phyloP scores from a whole-genome alignment of 2,888 invertebrate species.

The Microctonus aethiopoides region DNA sequence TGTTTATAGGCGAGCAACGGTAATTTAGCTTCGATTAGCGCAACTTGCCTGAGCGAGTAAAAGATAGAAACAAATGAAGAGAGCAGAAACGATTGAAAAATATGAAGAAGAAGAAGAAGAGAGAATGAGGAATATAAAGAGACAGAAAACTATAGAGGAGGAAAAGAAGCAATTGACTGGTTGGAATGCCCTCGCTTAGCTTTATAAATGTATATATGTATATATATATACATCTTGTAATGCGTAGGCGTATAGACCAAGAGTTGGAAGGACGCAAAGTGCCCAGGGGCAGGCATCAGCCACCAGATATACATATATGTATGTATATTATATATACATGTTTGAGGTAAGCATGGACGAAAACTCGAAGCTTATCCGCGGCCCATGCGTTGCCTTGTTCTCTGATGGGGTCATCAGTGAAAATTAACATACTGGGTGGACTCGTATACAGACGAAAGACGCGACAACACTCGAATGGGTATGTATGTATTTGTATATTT shows the following conservation, averaged over 20 bases:
- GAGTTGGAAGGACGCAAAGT: constrained; percentile 28
- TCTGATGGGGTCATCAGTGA: constrained; percentile 66
- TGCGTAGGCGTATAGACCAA: constrained; percentile 40
- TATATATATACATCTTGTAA: constrained; percentile 29
- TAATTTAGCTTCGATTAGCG: constrained; percentile 29
- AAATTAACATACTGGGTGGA: constrained; percentile 66
- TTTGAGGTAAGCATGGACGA: constrained; percentile 15
- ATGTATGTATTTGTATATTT: neutral
- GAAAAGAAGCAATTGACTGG: constrained; percentile 31
- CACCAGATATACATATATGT: neutral
- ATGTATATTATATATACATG: neutral
- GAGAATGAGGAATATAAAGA: neutral
- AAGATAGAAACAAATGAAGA: neutral
- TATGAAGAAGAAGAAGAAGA: neutral
- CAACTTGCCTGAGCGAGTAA: neutral
- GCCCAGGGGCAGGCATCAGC: constrained; percentile 17
- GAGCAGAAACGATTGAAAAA: neutral
- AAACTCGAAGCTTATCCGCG: constrained; percentile 21
- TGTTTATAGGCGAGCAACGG: constrained; percentile 31
- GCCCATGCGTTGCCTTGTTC: constrained; percentile 37
- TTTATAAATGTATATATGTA: no score
- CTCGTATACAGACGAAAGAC: constrained; percentile 45
- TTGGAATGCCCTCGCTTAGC: constrained; percentile 29
- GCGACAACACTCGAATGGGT: constrained; percentile 4
- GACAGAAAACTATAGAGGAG: neutral